These are phyloP conservation scores for Ibycter americanus DNA, from an alignment of 2,797 vertebrate genomes.

Conservation along the genomic window DNA sequence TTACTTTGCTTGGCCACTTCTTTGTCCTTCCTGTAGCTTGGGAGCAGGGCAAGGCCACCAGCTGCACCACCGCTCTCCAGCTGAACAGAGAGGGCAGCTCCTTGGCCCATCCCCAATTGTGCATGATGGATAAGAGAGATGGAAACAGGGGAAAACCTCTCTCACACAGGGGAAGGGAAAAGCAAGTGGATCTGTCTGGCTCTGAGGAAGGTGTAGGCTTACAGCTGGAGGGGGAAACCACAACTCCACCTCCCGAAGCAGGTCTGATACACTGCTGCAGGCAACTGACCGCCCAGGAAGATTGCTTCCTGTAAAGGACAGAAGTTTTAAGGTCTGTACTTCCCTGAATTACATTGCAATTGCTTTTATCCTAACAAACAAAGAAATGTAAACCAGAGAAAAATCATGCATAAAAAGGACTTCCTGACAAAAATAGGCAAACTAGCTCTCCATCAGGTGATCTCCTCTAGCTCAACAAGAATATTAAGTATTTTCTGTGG, in stretches of 20 bases:
- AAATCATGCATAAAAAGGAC: not conserved
- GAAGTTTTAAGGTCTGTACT: not conserved
- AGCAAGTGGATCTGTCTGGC: not conserved
- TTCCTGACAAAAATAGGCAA: not conserved
- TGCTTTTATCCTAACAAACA: not conserved
- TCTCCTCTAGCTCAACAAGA: not conserved
- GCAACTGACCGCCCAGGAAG: not conserved
- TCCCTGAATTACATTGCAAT: not conserved
- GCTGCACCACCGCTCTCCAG: not conserved
- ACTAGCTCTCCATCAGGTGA: not conserved
- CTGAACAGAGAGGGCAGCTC: not conserved
- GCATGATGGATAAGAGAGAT: not conserved
- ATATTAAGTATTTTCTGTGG: rapidly evolving
- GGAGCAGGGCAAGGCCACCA: not conserved
- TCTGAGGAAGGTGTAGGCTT: not conserved
- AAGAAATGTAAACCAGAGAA: not conserved
- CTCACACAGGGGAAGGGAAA: not conserved
- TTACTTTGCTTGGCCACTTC: not conserved
- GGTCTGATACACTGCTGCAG: not conserved
- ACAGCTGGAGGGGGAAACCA: not conserved
- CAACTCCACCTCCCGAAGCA: not conserved
- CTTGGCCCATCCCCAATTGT: not conserved
- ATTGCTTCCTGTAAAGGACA: not conserved
- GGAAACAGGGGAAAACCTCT: not conserved
- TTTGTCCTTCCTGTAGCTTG: not conserved